These are phyloP conservation scores for Zophobas morio DNA, from an alignment of 1,140 invertebrate genomes.

Conservation along the genomic window DNA sequence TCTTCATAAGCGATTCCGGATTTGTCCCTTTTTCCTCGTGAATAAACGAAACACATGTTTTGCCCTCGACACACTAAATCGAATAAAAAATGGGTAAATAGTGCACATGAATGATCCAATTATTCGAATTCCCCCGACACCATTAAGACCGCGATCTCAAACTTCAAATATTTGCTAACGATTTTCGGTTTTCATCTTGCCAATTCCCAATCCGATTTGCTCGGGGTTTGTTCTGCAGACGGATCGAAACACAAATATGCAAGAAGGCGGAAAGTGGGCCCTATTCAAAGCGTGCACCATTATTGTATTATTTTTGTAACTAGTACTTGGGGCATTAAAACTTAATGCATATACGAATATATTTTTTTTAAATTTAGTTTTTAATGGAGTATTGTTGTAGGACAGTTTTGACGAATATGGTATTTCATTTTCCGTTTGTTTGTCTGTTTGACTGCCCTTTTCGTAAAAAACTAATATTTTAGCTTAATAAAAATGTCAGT, in stretches of 20 bases:
- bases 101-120: constrained; percentile 20
- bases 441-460: no score
- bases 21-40: neutral
- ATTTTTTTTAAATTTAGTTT: no score
- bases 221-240: constrained; percentile 46
- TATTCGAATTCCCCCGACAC: constrained; percentile 18
- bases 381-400: no score
- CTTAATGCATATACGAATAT: no score
- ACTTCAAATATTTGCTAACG: constrained; percentile 39
- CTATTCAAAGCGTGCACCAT: no score
- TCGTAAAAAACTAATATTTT: no score
- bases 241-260: neutral
- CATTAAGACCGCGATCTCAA: constrained; percentile 31
- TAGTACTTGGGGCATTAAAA: no score
- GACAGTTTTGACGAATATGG: no score
- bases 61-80: constrained; percentile 5
- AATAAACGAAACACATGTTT: neutral
- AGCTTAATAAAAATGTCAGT: no score
- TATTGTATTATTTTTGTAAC: no score
- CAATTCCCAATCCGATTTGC: constrained; percentile 51
- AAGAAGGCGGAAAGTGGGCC: neutral
- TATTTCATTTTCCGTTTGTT: no score
- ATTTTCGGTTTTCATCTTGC: constrained; percentile 40
- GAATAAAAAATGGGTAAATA: constrained; percentile 29
- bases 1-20: neutral